Evolutionary conservation across 2,888 invertebrate species (phyloP).

Genomic region (Tethea ocularis): DNA sequence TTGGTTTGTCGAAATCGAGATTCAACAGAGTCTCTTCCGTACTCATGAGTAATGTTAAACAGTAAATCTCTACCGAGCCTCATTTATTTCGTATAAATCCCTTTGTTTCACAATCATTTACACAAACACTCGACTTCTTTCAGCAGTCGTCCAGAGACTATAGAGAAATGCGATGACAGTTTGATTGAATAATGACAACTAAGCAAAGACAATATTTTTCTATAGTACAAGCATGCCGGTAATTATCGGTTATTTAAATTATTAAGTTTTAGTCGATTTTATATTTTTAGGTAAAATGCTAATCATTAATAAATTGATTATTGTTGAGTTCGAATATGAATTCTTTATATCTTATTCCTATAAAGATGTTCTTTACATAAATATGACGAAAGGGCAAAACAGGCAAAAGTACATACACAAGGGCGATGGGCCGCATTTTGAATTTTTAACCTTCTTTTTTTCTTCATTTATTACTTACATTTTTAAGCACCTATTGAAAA

Average conservation of each 20-base stretch:
- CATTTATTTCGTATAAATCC: constrained; percentile 80
- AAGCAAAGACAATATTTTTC: constrained; percentile 31
- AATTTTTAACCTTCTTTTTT: too few species aligned
- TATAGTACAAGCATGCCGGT: background rate
- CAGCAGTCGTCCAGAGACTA: constrained; percentile 57
- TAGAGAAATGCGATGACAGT: constrained; percentile 42
- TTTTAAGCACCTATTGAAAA: too few species aligned
- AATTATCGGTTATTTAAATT: background rate
- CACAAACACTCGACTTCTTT: constrained; percentile 74
- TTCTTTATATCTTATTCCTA: too few species aligned
- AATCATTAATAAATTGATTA: too few species aligned
- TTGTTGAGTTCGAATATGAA: too few species aligned
- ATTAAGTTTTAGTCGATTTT: background rate
- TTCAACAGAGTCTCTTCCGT: constrained; percentile 85
- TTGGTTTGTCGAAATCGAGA: constrained; percentile 85
- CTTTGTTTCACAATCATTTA: constrained; percentile 82
- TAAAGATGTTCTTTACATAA: too few species aligned
- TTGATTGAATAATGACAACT: constrained; percentile 44
- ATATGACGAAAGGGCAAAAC: too few species aligned
- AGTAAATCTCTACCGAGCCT: constrained; percentile 73
- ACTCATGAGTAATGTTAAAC: constrained; percentile 83
- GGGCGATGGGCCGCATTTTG: too few species aligned
- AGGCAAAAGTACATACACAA: too few species aligned
- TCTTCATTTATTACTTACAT: too few species aligned
- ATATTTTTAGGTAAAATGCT: background rate